Conservation (phyloP, 2,113 vertebrate genomes). For the Nothoprocta pentlandii region DNA sequence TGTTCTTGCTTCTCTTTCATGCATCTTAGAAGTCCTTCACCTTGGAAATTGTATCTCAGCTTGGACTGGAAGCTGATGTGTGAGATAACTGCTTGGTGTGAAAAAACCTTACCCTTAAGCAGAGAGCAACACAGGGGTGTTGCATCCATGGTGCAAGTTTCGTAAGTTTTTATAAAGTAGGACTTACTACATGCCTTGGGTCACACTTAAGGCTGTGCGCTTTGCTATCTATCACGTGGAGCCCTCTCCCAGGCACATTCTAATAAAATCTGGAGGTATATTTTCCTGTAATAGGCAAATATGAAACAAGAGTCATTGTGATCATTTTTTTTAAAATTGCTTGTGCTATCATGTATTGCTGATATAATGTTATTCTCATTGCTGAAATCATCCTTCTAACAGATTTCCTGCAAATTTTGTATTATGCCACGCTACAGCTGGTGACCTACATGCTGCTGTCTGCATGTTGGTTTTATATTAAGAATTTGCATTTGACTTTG, state of each 20-base stretch:
- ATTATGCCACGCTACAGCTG: slow-evolving; percentile 52
- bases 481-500: slow-evolving; percentile 49
- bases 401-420: slow-evolving; percentile 50
- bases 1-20: background rate
- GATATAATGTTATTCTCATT: background rate
- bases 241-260: background rate
- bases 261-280: background rate
- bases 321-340: slow-evolving; percentile 60
- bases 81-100: background rate
- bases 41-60: background rate
- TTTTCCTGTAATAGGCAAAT: slow-evolving; percentile 43
- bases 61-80: background rate
- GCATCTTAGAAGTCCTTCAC: background rate
- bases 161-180: background rate
- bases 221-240: background rate
- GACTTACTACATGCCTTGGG: background rate
- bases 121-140: background rate
- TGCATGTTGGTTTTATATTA: slow-evolving; percentile 26
- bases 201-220: background rate
- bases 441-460: slow-evolving; percentile 69
- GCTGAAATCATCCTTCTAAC: slow-evolving; percentile 33
- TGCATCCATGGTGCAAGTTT: background rate
- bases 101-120: background rate
- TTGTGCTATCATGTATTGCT: slow-evolving; percentile 33
- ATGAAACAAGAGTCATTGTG: slow-evolving; percentile 32